Evolutionary conservation across 1,140 invertebrate genomes (phyloP).

Genomic region (Chymomyza costata): DNA sequence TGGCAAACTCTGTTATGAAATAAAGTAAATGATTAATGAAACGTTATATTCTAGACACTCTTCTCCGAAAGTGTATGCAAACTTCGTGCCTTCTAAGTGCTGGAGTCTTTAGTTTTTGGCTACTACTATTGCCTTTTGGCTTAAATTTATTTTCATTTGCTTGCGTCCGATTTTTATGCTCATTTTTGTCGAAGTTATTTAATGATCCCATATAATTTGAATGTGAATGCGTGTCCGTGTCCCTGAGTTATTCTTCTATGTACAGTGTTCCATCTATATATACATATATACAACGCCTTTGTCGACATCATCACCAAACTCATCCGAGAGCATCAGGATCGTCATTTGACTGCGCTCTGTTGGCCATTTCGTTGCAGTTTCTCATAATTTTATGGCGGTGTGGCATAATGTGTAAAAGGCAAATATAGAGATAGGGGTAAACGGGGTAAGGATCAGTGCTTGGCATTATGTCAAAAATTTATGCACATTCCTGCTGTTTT

Average conservation of each 20-base stretch:
- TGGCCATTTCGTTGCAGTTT: conserved; percentile 32
- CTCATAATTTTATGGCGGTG: conserved; percentile 65
- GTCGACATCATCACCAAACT: too few relatives aligned
- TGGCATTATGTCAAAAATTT: conserved; percentile 43
- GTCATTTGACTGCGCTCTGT: too few relatives aligned
- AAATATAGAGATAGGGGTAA: too few relatives aligned
- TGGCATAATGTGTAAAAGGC: too few relatives aligned
- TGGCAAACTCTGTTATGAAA: too few relatives aligned
- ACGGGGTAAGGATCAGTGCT: too few relatives aligned
- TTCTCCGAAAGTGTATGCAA: neutral
- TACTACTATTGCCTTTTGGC: conserved; percentile 46
- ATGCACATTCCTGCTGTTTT: conserved; percentile 62
- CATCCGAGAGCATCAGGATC: too few relatives aligned
- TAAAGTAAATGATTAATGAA: too few relatives aligned
- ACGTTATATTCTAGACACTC: too few relatives aligned
- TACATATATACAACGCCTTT: too few relatives aligned
- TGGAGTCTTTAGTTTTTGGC: conserved; percentile 19
- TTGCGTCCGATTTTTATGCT: conserved; percentile 69
- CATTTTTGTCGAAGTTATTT: conserved; percentile 74
- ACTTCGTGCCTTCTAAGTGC: conserved; percentile 3
- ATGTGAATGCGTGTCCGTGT: conserved; percentile 36
- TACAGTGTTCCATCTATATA: too few relatives aligned
- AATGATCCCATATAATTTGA: conserved; percentile 74
- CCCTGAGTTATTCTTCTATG: conserved; percentile 1
- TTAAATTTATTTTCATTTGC: conserved; percentile 71